phyloP scores from a whole-genome alignment of 2,113 vertebrate genomes.

The Euleptes europaea region DNA sequence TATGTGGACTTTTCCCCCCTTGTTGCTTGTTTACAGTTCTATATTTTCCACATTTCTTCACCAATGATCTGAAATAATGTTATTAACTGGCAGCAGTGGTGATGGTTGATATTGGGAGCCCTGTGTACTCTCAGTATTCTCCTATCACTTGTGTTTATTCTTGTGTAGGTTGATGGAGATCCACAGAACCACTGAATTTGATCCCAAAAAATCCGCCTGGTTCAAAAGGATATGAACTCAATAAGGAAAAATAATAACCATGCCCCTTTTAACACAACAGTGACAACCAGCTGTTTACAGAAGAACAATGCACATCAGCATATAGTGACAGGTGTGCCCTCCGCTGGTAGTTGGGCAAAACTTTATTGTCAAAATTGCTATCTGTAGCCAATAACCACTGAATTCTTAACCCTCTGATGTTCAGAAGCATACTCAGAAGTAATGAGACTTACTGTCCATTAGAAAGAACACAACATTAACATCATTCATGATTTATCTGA shows the following conservation, averaged over 20 bases:
- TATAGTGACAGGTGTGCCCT: constrained; percentile 25
- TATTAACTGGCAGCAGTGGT: neutral
- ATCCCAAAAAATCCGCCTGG: neutral
- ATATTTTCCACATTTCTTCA: neutral
- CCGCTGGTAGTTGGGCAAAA: constrained; percentile 3
- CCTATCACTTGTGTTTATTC: neutral
- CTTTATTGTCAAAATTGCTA: neutral
- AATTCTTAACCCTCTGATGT: neutral
- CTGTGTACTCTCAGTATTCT: neutral
- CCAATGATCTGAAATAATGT: neutral
- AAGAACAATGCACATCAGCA: rapidly evolving
- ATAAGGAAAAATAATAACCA: neutral
- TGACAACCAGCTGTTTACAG: neutral
- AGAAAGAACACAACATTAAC: neutral
- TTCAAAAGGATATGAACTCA: neutral
- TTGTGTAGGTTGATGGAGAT: neutral
- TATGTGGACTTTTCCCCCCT: neutral
- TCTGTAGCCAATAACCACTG: neutral
- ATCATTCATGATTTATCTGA: neutral
- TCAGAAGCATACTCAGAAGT: neutral
- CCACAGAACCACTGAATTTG: neutral
- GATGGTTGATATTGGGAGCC: neutral
- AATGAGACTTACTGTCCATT: neutral
- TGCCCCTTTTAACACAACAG: neutral
- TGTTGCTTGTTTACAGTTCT: neutral